These are phyloP conservation scores for Papilio dardanus DNA, from an alignment of 1,140 invertebrate genomes.

Conservation along the genomic window DNA sequence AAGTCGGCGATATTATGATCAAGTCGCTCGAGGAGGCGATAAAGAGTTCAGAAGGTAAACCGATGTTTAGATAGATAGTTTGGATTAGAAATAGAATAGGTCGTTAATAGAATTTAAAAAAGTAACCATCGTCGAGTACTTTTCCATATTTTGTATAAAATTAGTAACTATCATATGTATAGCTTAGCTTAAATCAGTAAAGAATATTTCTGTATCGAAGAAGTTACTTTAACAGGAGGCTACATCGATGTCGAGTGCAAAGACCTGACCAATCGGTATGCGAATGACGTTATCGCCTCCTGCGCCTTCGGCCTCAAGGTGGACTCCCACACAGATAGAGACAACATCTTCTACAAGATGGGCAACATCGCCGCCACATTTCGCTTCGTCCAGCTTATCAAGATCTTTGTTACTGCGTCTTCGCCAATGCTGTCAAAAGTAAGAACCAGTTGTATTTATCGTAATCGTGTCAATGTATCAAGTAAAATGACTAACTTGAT, in stretches of 20 bases:
- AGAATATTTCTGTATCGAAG: no score
- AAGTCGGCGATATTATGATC: constrained; percentile 53
- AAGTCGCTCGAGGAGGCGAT: constrained; percentile 45
- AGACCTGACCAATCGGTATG: constrained; percentile 79
- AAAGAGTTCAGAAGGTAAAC: constrained; percentile 42
- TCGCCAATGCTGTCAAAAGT: constrained; percentile 48
- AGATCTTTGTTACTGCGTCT: constrained; percentile 43
- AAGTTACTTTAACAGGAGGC: constrained; percentile 45
- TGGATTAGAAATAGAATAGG: no score
- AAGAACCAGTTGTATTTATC: no score
- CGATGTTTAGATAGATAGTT: no score
- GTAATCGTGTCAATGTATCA: no score
- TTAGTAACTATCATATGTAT: no score
- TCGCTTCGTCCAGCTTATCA: constrained; percentile 45
- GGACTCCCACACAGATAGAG: constrained; percentile 80
- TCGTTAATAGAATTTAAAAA: no score
- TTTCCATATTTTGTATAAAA: no score
- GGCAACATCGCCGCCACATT: constrained; percentile 67
- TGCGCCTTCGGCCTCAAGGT: constrained; percentile 83
- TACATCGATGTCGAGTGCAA: constrained; percentile 76
- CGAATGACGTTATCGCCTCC: constrained; percentile 81
- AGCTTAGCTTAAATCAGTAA: no score
- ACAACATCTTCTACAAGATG: constrained; percentile 81
- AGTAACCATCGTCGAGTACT: no score
- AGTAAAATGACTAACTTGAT: no score